A percentile compares a stretch with the other conserved stretches of the same genome.
Conservation (phyloP, 2,888 invertebrate genomes). For the Philereme vetulata region DNA sequence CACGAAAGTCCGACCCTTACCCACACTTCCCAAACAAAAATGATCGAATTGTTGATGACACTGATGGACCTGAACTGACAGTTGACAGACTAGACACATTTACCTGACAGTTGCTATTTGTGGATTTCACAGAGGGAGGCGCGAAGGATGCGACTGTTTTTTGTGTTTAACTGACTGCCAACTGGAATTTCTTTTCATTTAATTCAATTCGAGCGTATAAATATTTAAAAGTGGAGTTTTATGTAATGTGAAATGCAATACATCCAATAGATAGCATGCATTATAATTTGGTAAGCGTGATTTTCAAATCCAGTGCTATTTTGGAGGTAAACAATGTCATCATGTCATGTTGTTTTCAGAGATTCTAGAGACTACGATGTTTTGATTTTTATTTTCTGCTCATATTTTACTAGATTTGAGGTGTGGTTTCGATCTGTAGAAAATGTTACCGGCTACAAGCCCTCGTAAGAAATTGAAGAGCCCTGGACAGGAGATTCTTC, state of each 20-base stretch:
- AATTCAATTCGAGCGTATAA: too few species aligned
- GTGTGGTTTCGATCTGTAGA: conserved; percentile 12
- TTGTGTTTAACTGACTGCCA: too few species aligned
- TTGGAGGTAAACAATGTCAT: conserved; percentile 35
- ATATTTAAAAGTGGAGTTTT: not conserved
- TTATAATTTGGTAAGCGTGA: conserved; percentile 9
- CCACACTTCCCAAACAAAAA: too few species aligned
- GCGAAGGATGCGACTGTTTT: too few species aligned
- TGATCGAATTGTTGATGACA: too few species aligned
- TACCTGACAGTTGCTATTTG: too few species aligned
- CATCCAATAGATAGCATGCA: not conserved
- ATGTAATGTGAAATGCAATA: not conserved
- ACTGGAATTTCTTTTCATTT: too few species aligned
- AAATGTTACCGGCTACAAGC: conserved; percentile 55
- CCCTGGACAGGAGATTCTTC: conserved; percentile 50
- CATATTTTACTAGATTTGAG: conserved; percentile 10
- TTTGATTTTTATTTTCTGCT: conserved; percentile 14
- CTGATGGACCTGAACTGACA: too few species aligned
- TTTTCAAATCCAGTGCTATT: conserved; percentile 13
- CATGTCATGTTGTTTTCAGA: conserved; percentile 20
- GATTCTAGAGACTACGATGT: too few species aligned
- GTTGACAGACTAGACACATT: too few species aligned
- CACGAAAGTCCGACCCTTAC: too few species aligned
- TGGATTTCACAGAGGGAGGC: too few species aligned
- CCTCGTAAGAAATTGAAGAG: conserved; percentile 64